Base-by-base conservation (phyloP, 2,797 vertebrate genomes). In the Eremophila alpestris region DNA sequence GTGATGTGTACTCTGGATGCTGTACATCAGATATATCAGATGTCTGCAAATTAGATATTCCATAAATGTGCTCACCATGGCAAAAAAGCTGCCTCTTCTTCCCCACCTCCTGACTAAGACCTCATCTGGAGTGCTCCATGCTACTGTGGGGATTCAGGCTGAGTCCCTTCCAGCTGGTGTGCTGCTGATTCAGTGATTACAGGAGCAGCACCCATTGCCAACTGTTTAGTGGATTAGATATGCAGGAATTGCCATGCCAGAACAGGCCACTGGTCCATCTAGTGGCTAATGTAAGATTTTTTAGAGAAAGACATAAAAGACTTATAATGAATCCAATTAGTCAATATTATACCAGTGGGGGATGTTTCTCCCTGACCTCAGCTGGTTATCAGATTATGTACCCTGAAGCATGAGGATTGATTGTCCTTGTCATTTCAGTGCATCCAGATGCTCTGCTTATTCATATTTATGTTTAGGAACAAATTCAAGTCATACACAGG, bases 331-430 rank as follows among this genome's bases (percentile, higher is more conserved):
- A 94, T 94, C 94, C 88, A 96, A 97, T 96, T 92, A 86, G 88
- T 80, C 83, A 86, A 69, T 93, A 93, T 68, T 94, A 90, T 84
- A 95, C 91, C 91, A 79, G 62, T 88, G 96, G 95, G 80, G 85
- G 75, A 96, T 94, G 95, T 97, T 96, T 97, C 75, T 94, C 83
- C 82, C 94, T 97, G 97, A 97, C 96, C 96, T 97, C 97, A 97
- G 97, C 95, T 98, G 97, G 93, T 97, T 95, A 92, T 97, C 95
- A 96, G 93, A 95, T 96, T 97, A 93, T 85, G 78, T 94, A 93
- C 84, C 96, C 96, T 85, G 91, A 96, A 97, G 97, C 97, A 94
- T 22, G 43, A 92, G 95, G 93, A 96, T 86, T 97, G 97, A 97
- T 93, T 96, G 92, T 59, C 52, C 71, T 91, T 97, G 96, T 93